These are phyloP conservation scores for Sisor rabdophorus DNA, from an alignment of 2,113 vertebrate species.

Conservation along the genomic window DNA sequence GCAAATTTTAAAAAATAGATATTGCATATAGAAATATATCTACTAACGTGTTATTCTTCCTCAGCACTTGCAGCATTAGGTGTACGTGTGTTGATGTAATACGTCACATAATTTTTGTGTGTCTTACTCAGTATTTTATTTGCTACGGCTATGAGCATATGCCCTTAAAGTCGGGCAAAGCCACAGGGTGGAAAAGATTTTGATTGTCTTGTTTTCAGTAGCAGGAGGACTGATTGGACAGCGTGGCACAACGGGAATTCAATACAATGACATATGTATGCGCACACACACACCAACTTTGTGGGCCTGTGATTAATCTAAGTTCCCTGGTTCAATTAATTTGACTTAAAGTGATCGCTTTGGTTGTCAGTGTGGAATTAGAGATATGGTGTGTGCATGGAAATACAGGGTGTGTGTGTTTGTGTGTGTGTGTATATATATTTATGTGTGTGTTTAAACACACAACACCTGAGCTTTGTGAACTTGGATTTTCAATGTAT, in stretches of 20 bases:
- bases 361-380: conserved; percentile 46
- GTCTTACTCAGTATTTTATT: conserved; percentile 22
- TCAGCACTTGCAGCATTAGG: conserved; percentile 7
- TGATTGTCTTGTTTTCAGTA: conserved; percentile 31
- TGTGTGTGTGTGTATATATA: background rate
- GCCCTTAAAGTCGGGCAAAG: conserved; percentile 48
- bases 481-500: conserved; percentile 67
- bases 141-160: conserved; percentile 26
- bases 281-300: conserved; percentile 11
- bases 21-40: conserved; percentile 45
- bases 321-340: conserved; percentile 46
- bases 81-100: conserved; percentile 38
- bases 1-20: conserved; percentile 38
- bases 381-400: conserved; percentile 43
- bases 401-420: conserved; percentile 33
- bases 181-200: conserved; percentile 28
- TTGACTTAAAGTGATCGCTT: conserved; percentile 52
- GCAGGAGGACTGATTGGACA: conserved; percentile 23
- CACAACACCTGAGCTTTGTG: conserved; percentile 34
- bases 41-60: conserved; percentile 28
- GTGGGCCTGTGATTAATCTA: conserved; percentile 43
- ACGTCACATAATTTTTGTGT: conserved; percentile 25
- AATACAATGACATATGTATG: conserved; percentile 41
- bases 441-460: conserved; percentile 55
- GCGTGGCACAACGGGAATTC: conserved; percentile 16